Evolutionary conservation across 2,797 vertebrate species (phyloP), one percentile per base, ranked within the genome.

Genomic region (Sebastiscus tertius): DNA sequence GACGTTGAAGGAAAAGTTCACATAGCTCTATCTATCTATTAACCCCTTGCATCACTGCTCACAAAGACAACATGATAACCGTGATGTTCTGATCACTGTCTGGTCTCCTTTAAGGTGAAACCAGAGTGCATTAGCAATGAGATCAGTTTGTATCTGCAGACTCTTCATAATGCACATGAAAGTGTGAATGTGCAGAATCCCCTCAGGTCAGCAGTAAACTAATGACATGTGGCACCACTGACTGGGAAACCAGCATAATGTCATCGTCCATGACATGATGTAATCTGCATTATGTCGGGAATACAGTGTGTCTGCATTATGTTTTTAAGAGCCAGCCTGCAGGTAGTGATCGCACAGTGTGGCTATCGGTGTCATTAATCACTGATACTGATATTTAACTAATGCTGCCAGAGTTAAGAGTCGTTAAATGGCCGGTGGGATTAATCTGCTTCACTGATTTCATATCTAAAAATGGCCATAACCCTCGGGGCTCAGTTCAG

Each of bases 171-270:
- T 66, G 39, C 77, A 77, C 67, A 75, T 83, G 70, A 65, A 65
- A 80, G 52, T 26, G 52, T 62, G 54, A 62, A 80, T 76, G 70
- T 78, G 75, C 81, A 71, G 60, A 73, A 8, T 80, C 65, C 34
- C 77, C 75, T 71, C 24, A 36, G 52, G 54, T 88, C 88, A 88
- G 89, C 88, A 82, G 55, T 76, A 63, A 24, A 71, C 39, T 86
- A 83, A 88, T 77, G 70, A 82, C 68, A 79, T 60, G 60, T 82
- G 67, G 66, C 72, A 61, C 46, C 36, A 1, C 75, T 42, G 76
- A 29, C 52, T 77, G 75, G 64, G 69, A 84, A 83, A 72, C 18
- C 54, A 27, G 81, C 60, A 69, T 65, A 73, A 82, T 78, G 75
- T 72, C 65, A 80, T 65, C 5, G 8, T 72, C 64, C 72, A 24